Evolutionary conservation across 2,797 vertebrate genomes (phyloP), one percentile per base, ranked within the genome.

Genomic region (Megalops cyprinoides): DNA sequence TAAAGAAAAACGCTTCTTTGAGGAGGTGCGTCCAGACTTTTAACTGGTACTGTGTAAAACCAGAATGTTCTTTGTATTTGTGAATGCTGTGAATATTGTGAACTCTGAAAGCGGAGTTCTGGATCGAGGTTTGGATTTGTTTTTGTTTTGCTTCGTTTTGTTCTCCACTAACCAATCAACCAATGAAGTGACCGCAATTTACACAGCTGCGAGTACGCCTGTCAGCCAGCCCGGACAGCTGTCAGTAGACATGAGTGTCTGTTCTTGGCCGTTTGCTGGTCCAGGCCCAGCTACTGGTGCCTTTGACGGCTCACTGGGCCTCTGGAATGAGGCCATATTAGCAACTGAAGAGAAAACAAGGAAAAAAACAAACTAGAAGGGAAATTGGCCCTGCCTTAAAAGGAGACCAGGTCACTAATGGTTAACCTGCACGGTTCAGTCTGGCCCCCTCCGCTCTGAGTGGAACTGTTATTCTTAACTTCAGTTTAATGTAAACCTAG

Each of bases 401-500:
- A n/a, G 37, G 56, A 31, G 77, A 60, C n/a, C 48, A 76, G 58
- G 71, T 51, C 28, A 58, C 67, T 58, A 58, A 76, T 78, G 42
- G 67, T 85, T 85, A 84, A 85, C 74, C 77, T 67, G 15, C 37
- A 3, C 87, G 87, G 87, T 88, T 83, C 83, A 81, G 86, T 83
- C 82, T 78, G 82, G 81, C 82, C 81, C 83, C 79, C 85, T 82
- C 56, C 44, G 56, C 81, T 82, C 46, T 71, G 81, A 84, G 81
- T 48, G 42, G 65, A 77, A 44, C 48, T 76, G 74, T 87, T 87
- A 39, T 74, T 81, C 76, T 31, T 73, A 42, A 42, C 34, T 88
- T 81, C 77, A 81, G 23, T 83, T 83, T 56, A 85, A 84, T 85
- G 42, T 86, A 88, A 91, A 92, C 83, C 76, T 79, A 84, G 82